Evolutionary conservation across 2,888 invertebrate species (phyloP).

Genomic region (Dryomyza anilis): DNA sequence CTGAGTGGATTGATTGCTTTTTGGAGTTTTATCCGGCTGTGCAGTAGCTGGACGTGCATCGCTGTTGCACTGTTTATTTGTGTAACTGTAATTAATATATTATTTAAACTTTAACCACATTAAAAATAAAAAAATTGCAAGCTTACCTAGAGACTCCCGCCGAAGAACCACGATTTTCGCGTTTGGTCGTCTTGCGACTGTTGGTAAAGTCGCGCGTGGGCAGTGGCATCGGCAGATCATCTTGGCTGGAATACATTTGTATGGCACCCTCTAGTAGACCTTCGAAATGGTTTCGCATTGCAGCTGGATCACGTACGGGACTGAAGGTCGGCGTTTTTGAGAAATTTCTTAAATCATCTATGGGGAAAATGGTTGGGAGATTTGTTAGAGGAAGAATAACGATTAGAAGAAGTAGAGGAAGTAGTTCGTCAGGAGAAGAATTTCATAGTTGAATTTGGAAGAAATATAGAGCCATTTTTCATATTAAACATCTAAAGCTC

Average conservation of each 20-base stretch:
- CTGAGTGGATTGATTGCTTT: conserved; percentile 56
- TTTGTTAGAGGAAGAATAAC: conserved; percentile 11
- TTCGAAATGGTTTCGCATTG: conserved; percentile 58
- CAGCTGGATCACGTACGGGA: conserved; percentile 57
- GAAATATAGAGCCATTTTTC: too few species aligned
- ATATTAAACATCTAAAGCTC: too few species aligned
- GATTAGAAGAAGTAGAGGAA: conserved; percentile 28
- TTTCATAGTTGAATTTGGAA: conserved; percentile 21
- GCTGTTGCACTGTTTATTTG: conserved; percentile 42
- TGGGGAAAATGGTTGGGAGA: background rate
- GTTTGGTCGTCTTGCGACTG: conserved; percentile 48
- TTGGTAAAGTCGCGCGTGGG: conserved; percentile 54
- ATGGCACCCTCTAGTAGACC: conserved; percentile 61
- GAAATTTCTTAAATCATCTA: conserved; percentile 9
- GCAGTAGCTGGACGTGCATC: conserved; percentile 58
- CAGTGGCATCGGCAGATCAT: conserved; percentile 56
- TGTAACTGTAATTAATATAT: conserved; percentile 38
- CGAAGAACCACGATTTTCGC: conserved; percentile 59
- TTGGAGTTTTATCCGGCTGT: conserved; percentile 52
- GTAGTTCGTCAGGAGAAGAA: conserved; percentile 32
- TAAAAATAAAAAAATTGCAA: too few species aligned
- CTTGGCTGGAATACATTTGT: conserved; percentile 59
- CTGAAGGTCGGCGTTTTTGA: conserved; percentile 35
- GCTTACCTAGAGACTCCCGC: conserved; percentile 55
- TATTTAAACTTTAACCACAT: background rate